Evolutionary conservation across 2,888 invertebrate genomes (phyloP).

Genomic region (Eupithecia inturbata): DNA sequence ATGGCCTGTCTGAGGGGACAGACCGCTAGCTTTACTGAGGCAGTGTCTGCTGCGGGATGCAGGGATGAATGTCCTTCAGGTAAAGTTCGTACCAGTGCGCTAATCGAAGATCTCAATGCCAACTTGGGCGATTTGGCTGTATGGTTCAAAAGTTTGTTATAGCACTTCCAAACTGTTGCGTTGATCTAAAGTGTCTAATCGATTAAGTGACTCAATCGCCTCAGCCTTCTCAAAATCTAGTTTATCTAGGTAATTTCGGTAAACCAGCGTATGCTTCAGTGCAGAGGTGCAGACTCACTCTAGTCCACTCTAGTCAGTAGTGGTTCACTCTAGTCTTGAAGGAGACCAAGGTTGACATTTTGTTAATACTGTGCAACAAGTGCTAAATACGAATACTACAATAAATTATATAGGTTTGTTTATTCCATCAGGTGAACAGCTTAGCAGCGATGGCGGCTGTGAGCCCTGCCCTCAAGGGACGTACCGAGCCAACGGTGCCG

Average conservation of each 20-base stretch:
- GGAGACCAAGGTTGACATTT: no score
- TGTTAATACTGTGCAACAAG: no score
- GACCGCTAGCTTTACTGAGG: conserved; percentile 95
- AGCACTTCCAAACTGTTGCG: not conserved
- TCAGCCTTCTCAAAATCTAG: no score
- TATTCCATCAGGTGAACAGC: conserved; percentile 87
- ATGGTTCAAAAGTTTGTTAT: not conserved
- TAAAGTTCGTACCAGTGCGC: not conserved
- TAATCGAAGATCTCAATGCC: not conserved
- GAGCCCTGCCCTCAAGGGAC: conserved; percentile 96
- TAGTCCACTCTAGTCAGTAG: no score
- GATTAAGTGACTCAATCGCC: not conserved
- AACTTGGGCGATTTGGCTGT: not conserved
- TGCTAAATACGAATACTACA: no score
- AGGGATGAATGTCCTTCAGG: conserved; percentile 92
- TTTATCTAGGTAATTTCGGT: no score
- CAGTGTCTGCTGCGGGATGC: conserved; percentile 93
- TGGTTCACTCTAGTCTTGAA: no score
- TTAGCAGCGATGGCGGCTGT: conserved; percentile 94
- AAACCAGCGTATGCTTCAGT: no score
- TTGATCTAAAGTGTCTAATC: not conserved
- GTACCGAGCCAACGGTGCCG: conserved; percentile 93
- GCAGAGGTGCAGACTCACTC: no score
- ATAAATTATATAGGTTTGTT: not conserved
- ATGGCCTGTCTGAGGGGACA: conserved; percentile 94